Evolutionary conservation across 37 sponge, comb jelly and placozoan genomes (phyloP).

Genomic region (Axinella damicornis): DNA sequence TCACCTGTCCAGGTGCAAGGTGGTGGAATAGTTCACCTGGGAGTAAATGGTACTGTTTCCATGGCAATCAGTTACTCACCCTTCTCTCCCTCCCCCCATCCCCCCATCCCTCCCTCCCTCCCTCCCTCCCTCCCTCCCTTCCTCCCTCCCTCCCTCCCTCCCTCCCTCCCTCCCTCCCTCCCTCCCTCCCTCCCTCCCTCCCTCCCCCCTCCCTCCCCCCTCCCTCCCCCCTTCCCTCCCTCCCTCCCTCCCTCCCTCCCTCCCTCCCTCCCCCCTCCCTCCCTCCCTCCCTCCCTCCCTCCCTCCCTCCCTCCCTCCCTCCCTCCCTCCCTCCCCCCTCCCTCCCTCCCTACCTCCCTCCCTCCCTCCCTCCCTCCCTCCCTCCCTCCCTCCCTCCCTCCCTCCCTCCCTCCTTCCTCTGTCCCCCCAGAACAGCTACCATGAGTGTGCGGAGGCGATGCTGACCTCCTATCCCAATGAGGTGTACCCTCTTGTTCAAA

Average conservation of each 20-base stretch:
- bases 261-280: not conserved
- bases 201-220: not conserved
- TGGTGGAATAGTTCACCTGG: no score
- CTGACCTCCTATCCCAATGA: not conserved
- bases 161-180: not conserved
- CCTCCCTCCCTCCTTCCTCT: no score
- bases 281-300: constrained; percentile 4
- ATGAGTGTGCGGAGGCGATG: no score
- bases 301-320: not conserved
- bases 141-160: not conserved
- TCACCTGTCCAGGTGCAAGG: no score
- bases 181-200: not conserved
- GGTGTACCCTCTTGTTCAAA: constrained; percentile 38
- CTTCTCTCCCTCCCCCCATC: not conserved
- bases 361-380: no score
- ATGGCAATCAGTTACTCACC: not conserved
- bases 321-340: no score
- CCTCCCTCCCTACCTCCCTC: no score
- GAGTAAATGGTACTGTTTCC: no score
- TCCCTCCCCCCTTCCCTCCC: constrained; percentile 14
- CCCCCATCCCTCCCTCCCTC: not conserved
- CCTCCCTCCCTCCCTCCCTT: not conserved
- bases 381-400: no score
- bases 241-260: constrained; percentile 13
- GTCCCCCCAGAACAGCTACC: no score